Evolutionary conservation across 2,888 invertebrate species (phyloP), one percentile per base, ranked within the genome.

Genomic region (Sthenelais limicola): DNA sequence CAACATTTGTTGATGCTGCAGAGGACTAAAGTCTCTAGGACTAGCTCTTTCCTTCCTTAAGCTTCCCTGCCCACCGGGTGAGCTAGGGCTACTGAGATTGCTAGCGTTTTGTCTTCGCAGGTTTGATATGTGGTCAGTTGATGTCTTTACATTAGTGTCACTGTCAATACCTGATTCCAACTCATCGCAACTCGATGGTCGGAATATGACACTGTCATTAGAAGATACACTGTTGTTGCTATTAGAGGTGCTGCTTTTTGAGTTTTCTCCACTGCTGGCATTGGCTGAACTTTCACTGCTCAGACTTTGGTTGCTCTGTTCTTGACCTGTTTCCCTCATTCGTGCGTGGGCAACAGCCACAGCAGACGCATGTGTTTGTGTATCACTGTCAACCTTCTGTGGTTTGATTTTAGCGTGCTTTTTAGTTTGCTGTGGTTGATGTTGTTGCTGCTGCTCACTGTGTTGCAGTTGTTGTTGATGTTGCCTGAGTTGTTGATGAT

Each of bases 151-250:
- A 30, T 48, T 52, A 33, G 48, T 7, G 48, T 75, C 77, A 52
- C 72, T 75, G 30, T 75, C 74, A 52, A 66, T 48, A 18, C 72
- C 72, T 3, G 74, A 68, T 15, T 73, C 74, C 48, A 68, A 32
- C 33, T 82, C 82, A 7, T 82, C 80, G 68, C 81, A 82, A 68
- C 82, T 81, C 24, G 82, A 78, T 24, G 81, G 81, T 71, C 79
- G 78, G 73, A 79, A 79, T 54, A 84, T 80, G 38, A 84, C 83
- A 76, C 84, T 84, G 74, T 85, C 85, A 71, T 79, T 84, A 0
- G 84, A 84, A 0, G 84, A 84, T 21, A 77, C 77, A 69, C 82
- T 83, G 70, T 80, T 83, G 70, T 79, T 78, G 54, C 74, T 80
- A 69, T 75, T 78, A 3, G 74, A 74, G 2, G 77, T 62, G 48